Conservation (phyloP, 2,113 vertebrate species). For the Lagopus muta region DNA sequence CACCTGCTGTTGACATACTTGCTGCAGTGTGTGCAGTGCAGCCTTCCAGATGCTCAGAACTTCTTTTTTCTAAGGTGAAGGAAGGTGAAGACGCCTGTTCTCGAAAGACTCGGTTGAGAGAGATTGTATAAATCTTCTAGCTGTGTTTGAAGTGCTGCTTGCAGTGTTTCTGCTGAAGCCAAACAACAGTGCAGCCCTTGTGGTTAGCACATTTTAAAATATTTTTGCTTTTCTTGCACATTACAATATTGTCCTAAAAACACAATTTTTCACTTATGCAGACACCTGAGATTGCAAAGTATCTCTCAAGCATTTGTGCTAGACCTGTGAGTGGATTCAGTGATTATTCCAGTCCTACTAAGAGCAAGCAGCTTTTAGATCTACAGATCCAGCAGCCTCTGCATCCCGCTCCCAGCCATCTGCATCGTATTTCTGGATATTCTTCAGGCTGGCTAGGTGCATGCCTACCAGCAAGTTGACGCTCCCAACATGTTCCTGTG, state of each 20-base stretch:
- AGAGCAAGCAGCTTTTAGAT: neutral
- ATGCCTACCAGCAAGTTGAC: neutral
- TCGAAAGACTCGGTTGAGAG: neutral
- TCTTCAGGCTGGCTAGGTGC: neutral
- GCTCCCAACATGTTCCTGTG: fast-evolving
- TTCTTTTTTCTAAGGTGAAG: neutral
- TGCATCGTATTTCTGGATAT: neutral
- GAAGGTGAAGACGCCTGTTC: neutral
- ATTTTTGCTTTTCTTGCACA: neutral
- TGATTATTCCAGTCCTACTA: neutral
- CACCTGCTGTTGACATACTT: neutral
- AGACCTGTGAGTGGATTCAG: neutral
- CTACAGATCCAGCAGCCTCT: neutral
- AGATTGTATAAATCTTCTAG: neutral
- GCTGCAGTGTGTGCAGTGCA: neutral
- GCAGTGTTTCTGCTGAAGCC: neutral
- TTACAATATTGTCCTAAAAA: neutral
- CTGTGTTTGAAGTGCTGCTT: neutral
- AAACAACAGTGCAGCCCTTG: neutral
- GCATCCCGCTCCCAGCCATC: neutral
- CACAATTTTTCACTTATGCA: neutral
- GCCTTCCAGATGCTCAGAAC: neutral
- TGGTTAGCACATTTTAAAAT: neutral
- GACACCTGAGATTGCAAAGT: neutral
- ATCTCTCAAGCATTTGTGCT: neutral